phyloP scores from a whole-genome alignment of 2,797 vertebrate genomes.

The Alauda arvensis region DNA sequence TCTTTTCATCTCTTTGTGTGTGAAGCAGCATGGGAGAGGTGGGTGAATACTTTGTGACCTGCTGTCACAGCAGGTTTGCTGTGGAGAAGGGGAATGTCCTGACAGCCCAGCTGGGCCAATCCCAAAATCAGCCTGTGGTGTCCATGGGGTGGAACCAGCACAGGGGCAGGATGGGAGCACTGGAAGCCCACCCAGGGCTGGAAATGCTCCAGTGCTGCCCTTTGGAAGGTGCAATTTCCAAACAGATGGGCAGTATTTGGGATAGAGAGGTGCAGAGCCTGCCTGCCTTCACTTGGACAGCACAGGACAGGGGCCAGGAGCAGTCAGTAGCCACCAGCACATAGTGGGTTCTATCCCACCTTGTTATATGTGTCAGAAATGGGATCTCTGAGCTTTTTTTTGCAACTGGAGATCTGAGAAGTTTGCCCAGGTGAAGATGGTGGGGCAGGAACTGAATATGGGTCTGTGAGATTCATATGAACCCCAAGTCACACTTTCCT shows the following conservation, averaged over 20 bases:
- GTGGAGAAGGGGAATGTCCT: not conserved
- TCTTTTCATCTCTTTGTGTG: not conserved
- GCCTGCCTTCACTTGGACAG: accelerated
- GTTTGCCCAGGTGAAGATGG: not conserved
- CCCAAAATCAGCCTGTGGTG: not conserved
- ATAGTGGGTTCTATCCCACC: not conserved
- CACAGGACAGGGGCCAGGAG: not conserved
- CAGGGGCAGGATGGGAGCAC: not conserved
- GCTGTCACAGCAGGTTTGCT: not conserved
- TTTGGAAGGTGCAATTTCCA: not conserved
- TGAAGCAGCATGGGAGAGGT: not conserved
- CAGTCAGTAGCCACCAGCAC: not conserved
- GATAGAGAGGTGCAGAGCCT: not conserved
- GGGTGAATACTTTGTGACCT: not conserved
- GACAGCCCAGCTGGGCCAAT: not conserved
- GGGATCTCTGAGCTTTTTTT: not conserved
- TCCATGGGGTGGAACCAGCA: accelerated
- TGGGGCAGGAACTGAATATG: not conserved
- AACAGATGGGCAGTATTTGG: not conserved
- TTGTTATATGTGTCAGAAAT: not conserved
- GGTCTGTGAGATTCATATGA: not conserved
- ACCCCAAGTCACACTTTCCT: not conserved
- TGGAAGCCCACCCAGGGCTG: not conserved
- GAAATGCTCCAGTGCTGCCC: not conserved
- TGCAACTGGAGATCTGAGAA: not conserved